Evolutionary conservation across 2,888 invertebrate species (phyloP), one percentile per base, ranked within the genome.

Genomic region (Synanthedon myopaeformis): DNA sequence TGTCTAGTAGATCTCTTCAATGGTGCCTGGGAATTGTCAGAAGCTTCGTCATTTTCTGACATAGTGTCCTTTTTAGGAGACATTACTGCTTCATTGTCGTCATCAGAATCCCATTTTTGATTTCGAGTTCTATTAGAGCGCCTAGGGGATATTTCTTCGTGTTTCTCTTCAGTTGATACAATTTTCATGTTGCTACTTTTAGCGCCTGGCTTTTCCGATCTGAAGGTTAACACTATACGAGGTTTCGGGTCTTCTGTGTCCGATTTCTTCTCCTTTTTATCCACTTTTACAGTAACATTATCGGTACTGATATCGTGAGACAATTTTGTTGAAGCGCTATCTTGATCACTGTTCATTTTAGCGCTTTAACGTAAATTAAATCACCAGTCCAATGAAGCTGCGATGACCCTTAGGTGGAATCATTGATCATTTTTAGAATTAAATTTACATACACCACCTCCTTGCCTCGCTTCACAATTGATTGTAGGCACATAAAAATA

Each of bases 1-100:
- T 92, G 86, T 53, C 92, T 87, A 0, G 91, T 90, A 1, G 91
- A 91, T 17, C 93, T 86, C 71, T 93, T 93, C 1, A 89, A 79
- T 11, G 88, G 77, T 23, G 82, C 67, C 49, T 66, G 71, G 0
- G 78, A 72, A 56, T 69, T 74, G 42, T 82, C 82, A 0, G 78
- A 79, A 1, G 63, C 63, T 51, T 80, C 85, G 51, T 85, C 85
- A 54, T 80, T 81, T 54, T 88, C 84, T 1, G 82, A 82, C 2
- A 70, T 70, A 2, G 72, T 65, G 1, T 74, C 73, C 58, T 78
- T 79, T 60, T 75, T 79, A 0, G 78, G 73, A 1, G 76, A 66
- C 14, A 61, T 56, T 3, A 65, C 70, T 1, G 66, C 70, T 19
- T 80, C 78, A 28, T 66, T 70, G 17, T 84, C 82, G 42, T 82